Evolutionary conservation across 2,888 invertebrate species (phyloP), one percentile per base, ranked within the genome.

Genomic region (Rotaria socialis): DNA sequence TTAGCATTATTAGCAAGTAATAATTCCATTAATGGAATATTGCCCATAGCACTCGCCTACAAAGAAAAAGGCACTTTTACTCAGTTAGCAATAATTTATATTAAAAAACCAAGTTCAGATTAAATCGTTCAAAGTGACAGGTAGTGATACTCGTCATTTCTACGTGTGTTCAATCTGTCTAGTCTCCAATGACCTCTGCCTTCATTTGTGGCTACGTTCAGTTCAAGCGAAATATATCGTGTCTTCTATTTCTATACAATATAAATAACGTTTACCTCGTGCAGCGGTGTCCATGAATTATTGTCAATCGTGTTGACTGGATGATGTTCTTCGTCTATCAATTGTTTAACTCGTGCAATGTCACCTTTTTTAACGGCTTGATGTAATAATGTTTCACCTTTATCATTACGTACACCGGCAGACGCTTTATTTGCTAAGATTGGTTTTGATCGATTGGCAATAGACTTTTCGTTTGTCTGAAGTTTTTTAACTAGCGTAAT

Each of bases 221-320:
- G 19, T 19, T 55, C 22, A 4, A 55, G 6, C 5, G 55, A 22
- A 55, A 55, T 55, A 55, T 55, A 7, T 22, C 22, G 16, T 52
- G 52, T 14, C 55, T 22, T 55, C 22, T 55, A 22, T 55, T 55
- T 2, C 22, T 55, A 55, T 14, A 3, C 14, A 11, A 52, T 52
- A 52, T 60, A n/a, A n/a, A 60, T 10, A 60, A 60, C n/a, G 0
- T 67, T 35, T 67, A 67, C 67, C 24, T 80, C 80, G n/a, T 80
- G 80, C 14, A 80, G 11, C 2, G 80, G 80, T 80, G 80, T 80
- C 80, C 80, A 80, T 47, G 80, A 80, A 80, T 80, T 80, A n/a
- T 47, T n/a, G n/a, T 80, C 80, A 14, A 47, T 80, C 24, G 80
- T 80, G 47, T 80, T 80, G 3, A 80, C 80, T 8, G 80, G 10